Conservation (phyloP, 1,140 invertebrate species). For the Drosophila funebris region DNA sequence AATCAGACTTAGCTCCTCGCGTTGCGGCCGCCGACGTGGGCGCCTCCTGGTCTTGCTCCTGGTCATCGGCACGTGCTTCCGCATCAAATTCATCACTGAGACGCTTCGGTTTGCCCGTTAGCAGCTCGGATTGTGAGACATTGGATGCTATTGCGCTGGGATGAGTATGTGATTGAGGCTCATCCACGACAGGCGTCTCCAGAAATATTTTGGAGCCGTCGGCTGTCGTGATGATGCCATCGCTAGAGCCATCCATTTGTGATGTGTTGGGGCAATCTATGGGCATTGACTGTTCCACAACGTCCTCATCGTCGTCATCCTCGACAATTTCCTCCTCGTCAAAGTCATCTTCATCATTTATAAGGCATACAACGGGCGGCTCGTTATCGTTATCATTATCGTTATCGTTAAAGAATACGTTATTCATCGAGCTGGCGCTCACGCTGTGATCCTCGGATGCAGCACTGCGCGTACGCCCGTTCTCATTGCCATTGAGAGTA, state of each 20-base stretch:
- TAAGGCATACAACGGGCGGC: conserved; percentile 68
- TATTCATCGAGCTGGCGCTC: conserved; percentile 39
- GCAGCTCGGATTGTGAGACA: conserved; percentile 21
- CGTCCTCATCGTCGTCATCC: conserved; percentile 55
- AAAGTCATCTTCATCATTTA: conserved; percentile 71
- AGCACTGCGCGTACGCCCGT: conserved; percentile 2
- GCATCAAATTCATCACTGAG: conserved; percentile 79
- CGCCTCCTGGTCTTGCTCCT: background rate
- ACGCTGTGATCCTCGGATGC: conserved; percentile 43
- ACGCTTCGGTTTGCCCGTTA: conserved; percentile 72
- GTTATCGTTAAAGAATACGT: conserved; percentile 65
- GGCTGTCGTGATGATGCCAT: conserved; percentile 67
- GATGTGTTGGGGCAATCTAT: conserved; percentile 63
- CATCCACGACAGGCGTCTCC: conserved; percentile 80
- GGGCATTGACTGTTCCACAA: conserved; percentile 30
- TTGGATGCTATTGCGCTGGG: background rate
- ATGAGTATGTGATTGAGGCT: conserved; percentile 56
- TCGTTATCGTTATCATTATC: conserved; percentile 30
- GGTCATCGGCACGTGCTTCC: conserved; percentile 41
- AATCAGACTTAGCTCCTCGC: conserved; percentile 47
- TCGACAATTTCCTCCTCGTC: conserved; percentile 55
- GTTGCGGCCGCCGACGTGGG: no score
- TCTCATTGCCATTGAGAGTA: conserved; percentile 53
- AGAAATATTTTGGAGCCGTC: conserved; percentile 77
- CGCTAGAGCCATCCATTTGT: conserved; percentile 47